Evolutionary conservation across 2,888 invertebrate species (phyloP), one percentile per base, ranked within the genome.

Genomic region (Stenichneumon culpator): DNA sequence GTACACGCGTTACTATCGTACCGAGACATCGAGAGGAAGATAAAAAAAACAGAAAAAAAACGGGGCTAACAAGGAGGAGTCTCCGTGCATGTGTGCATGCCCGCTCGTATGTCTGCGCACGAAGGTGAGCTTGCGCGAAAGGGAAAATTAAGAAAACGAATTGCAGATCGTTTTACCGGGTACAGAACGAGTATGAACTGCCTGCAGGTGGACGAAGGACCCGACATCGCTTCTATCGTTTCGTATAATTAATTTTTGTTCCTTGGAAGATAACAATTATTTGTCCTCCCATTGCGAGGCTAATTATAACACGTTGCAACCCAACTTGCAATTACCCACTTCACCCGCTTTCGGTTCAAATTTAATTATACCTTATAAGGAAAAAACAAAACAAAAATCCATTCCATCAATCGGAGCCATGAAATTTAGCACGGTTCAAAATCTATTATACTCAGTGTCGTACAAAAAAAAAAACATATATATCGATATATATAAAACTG

Each of bases 1-100:
- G 80, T 79, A 80, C 63, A 77, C 67, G 80, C 83, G 81, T 81
- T 79, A 80, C 80, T 84, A 84, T 84, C 83, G 80, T 84, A 77
- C 77, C 83, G 79, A 79, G 75, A 57, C 67, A 80, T 80, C 80
- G 77, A 60, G 11, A 47, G 14, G 25, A 69, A 50, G 47, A 81
- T 69, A 47, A 67, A 60, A 75, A 36, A 47, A 68, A 47, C 16
- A 60, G 44, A 47, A 57, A 50, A 65, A 73, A 60, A 81, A 73
- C 68, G 73, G 60, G 78, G 73, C 80, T 84, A 81, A 84, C 80
- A 84, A 84, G 77, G 70, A 84, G 77, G 70, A 57, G 65, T 50
- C 63, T 11, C n/a, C 28, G 63, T 6, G 36, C 69, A 50, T 39
- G 39, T 44, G 47, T 67, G 44, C 22, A 63, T 11, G 19, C 22